Conservation (phyloP, 2,888 invertebrate species). For the Enchytraeus crypticus region DNA sequence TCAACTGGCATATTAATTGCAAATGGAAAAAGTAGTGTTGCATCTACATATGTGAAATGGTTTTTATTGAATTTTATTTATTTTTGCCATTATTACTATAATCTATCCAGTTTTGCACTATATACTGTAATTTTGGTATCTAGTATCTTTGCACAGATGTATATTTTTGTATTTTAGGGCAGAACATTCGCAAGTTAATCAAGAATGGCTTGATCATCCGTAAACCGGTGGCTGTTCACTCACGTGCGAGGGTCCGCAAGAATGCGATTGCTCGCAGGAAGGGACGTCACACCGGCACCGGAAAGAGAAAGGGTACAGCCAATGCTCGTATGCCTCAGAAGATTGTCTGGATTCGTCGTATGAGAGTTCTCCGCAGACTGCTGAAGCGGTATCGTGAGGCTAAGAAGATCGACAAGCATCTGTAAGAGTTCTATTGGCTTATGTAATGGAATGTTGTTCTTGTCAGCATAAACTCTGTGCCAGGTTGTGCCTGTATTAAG, state of each 20-base stretch:
- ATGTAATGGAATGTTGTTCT: no score
- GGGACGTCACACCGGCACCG: constrained; percentile 95
- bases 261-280: constrained; percentile 95
- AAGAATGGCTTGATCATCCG: constrained; percentile 99
- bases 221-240: constrained; percentile 98
- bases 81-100: no score
- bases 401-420: constrained; percentile 96
- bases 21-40: no score
- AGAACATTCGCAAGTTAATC: constrained; percentile 94
- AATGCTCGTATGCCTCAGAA: constrained; percentile 99
- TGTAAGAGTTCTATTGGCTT: constrained; percentile 56
- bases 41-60: no score
- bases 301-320: constrained; percentile 98
- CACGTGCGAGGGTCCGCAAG: constrained; percentile 92
- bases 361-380: constrained; percentile 87
- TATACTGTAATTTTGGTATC: no score
- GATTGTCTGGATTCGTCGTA: constrained; percentile 79
- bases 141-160: no score
- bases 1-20: no score
- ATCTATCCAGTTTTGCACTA: no score
- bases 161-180: no score
- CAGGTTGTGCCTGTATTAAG: no score
- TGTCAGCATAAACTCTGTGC: no score
- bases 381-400: constrained; percentile 87
- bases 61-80: no score